Evolutionary conservation across 2,888 invertebrate genomes (phyloP), one percentile per base, ranked within the genome.

Genomic region (Seladonia tumulorum): DNA sequence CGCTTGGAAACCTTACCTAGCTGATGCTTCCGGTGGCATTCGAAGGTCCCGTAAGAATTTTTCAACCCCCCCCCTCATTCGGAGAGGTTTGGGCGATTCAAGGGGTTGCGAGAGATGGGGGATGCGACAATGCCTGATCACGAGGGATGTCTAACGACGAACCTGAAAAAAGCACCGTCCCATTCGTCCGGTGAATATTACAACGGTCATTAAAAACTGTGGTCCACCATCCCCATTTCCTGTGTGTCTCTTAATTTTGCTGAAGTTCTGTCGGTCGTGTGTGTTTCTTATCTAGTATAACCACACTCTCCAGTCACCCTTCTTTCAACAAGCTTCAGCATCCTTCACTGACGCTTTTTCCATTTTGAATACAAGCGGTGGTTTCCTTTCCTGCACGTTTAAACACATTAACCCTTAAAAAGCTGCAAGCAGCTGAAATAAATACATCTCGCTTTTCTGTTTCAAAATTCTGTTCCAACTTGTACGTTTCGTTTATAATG

Each of bases 101-200:
- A 25, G 35, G 68, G 18, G 7, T 39, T 16, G n/a, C n/a, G 49
- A n/a, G 60, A 60, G 16, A 57, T 39, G 42, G 60, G 16, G 60
- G 39, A 16, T n/a, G 57, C 75, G 68, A 85, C 76, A 82, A 76
- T 77, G 78, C 63, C 66, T 35, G 87, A 89, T 85, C 77, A 75
- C 70, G 73, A 73, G 75, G 72, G 63, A 53, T 25, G 81, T 74
- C 77, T 75, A 79, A 72, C 47, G 83, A 71, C 70, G n/a, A n/a
- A n/a, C 76, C 57, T 83, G 71, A 79, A 88, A 83, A 79, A 78
- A 71, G 22, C 60, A 66, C 35, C 73, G 77, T 78, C 53, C 81
- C 80, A 73, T 83, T 86, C 82, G 86, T 68, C 74, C 74, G 78
- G 80, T 90, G 88, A 90, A 90, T 90, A 90, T 87, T 90, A 86